Evolutionary conservation across 1,140 invertebrate genomes (phyloP).

Genomic region (Streblospio benedicti): DNA sequence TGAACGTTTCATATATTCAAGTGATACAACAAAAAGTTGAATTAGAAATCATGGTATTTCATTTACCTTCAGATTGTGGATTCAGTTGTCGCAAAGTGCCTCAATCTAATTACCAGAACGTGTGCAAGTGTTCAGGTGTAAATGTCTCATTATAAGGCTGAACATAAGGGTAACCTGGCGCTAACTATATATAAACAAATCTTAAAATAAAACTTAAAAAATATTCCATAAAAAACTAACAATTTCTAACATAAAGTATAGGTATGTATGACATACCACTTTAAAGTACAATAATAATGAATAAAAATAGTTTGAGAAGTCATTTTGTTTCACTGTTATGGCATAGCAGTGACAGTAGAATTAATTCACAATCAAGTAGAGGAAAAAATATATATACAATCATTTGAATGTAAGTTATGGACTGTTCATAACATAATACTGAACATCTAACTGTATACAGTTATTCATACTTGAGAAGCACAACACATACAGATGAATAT

Average conservation of each 20-base stretch:
- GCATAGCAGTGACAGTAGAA: too few species aligned
- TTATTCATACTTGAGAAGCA: neutral
- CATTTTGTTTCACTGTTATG: too few species aligned
- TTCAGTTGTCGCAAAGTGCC: conserved; percentile 51
- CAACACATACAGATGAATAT: neutral
- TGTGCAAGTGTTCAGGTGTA: conserved; percentile 46
- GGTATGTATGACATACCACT: neutral
- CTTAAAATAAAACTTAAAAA: neutral
- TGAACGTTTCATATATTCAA: neutral
- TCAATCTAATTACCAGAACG: conserved; percentile 47
- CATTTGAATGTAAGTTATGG: too few species aligned
- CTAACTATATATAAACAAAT: too few species aligned
- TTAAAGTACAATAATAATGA: neutral
- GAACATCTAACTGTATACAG: neutral
- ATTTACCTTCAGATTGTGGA: conserved; percentile 49
- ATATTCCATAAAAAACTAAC: neutral
- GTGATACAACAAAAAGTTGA: neutral
- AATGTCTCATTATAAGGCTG: too few species aligned
- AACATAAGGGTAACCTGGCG: too few species aligned
- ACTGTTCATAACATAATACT: too few species aligned
- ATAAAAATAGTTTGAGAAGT: too few species aligned
- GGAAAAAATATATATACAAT: too few species aligned
- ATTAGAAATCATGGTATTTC: neutral
- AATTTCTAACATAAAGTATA: neutral
- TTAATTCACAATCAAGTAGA: too few species aligned